phyloP scores from a whole-genome alignment of 2,797 vertebrate genomes.

The Podargus strigoides region DNA sequence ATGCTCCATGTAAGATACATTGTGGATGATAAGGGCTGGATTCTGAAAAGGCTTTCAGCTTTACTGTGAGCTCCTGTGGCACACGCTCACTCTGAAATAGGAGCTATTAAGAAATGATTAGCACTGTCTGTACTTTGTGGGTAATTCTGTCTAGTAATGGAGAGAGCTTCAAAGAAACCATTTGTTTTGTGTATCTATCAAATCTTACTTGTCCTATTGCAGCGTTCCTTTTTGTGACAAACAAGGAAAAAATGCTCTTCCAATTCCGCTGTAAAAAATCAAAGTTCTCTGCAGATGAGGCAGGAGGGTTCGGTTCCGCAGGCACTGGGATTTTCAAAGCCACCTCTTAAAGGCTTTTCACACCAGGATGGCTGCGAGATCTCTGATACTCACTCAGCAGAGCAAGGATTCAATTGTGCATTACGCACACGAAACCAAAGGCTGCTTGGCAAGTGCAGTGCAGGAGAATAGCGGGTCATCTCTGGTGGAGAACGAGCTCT shows the following conservation, averaged over 20 bases:
- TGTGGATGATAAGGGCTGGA: background rate
- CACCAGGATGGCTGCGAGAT: background rate
- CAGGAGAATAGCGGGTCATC: background rate
- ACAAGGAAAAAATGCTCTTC: background rate
- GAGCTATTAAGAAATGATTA: background rate
- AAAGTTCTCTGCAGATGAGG: background rate
- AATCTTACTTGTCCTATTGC: background rate
- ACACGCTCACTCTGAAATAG: background rate
- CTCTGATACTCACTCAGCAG: background rate
- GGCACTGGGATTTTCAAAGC: background rate
- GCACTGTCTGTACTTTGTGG: background rate
- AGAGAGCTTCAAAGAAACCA: background rate
- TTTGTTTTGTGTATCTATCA: background rate
- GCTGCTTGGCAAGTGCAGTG: background rate
- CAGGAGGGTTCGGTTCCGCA: background rate
- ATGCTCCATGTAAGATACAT: background rate
- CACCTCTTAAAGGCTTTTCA: background rate
- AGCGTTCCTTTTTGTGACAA: background rate
- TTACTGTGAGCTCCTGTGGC: background rate
- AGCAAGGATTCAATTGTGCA: background rate
- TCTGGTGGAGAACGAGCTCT: background rate
- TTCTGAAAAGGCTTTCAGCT: background rate
- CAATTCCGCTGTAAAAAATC: background rate
- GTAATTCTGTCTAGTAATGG: background rate
- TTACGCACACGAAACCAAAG: background rate